These are phyloP conservation scores for Malacoctenus gilli DNA, from an alignment of 2,797 vertebrate species.

Conservation along the genomic window DNA sequence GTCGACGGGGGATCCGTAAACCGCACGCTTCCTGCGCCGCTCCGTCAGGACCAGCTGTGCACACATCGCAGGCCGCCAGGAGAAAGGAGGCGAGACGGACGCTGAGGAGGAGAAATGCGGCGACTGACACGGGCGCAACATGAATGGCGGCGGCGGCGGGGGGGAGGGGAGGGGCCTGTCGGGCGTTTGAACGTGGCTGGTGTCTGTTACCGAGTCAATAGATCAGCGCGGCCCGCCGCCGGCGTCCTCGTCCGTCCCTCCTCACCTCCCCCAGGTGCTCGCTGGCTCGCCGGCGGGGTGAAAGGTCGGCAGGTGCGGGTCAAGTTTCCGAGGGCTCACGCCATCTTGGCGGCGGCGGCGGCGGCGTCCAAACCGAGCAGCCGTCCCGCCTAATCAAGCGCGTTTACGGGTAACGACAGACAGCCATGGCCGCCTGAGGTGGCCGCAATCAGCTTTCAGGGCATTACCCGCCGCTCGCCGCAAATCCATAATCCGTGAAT, in stretches of 20 bases:
- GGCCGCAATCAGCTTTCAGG: conserved; percentile 71
- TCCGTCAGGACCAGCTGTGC: conserved; percentile 81
- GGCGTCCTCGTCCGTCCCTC: conserved; percentile 42
- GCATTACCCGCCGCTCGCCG: conserved; percentile 49
- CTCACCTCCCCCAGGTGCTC: conserved; percentile 73
- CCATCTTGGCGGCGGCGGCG: too few species aligned
- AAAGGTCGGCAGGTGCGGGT: conserved; percentile 83
- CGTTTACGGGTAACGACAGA: conserved; percentile 56
- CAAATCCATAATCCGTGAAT: conserved; percentile 68
- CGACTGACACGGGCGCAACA: conserved; percentile 29
- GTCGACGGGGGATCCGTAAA: conserved; percentile 80
- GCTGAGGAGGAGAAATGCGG: conserved; percentile 21
- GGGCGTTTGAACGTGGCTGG: conserved; percentile 53
- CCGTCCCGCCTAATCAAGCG: conserved; percentile 63
- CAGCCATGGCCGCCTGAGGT: conserved; percentile 34
- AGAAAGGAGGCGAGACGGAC: conserved; percentile 11
- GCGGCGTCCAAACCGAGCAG: too few species aligned
- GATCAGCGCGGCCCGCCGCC: conserved; percentile 51
- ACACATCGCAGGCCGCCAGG: conserved; percentile 70
- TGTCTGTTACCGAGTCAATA: conserved; percentile 71
- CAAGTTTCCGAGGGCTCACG: conserved; percentile 71
- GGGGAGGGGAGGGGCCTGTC: conserved; percentile 7
- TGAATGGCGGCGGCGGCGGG: too few species aligned
- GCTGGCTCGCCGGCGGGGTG: conserved; percentile 66
- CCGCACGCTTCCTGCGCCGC: conserved; percentile 76